Percentiles rank a stretch among this genome's conserved stretches.
Conservation (phyloP, 1,140 invertebrate genomes). For the Diuraphis noxia region DNA sequence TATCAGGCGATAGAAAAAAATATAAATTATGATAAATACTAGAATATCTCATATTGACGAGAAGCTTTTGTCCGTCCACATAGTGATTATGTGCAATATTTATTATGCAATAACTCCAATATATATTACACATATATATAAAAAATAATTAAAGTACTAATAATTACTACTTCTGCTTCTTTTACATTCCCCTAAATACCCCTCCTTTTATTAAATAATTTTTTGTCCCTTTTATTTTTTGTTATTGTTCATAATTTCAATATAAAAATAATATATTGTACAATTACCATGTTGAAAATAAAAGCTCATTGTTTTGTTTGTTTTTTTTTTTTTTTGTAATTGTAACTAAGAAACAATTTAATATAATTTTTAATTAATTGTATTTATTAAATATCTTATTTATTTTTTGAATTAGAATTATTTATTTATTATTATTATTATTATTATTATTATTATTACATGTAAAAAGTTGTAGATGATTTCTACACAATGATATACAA, state of each 20-base stretch:
- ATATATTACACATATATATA: background rate
- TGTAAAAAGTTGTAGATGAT: constrained; percentile 45
- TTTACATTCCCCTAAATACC: constrained; percentile 35
- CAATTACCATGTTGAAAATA: constrained; percentile 46
- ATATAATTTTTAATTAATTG: constrained; percentile 37
- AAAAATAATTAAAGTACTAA: constrained; percentile 21
- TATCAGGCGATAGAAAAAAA: background rate
- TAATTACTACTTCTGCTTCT: constrained; percentile 42
- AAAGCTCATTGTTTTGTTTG: constrained; percentile 53
- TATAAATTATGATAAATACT: constrained; percentile 19
- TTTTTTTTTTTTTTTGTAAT: constrained; percentile 47
- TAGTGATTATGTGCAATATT: constrained; percentile 50
- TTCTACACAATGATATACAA: constrained; percentile 43
- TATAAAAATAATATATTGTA: background rate
- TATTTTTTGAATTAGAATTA: constrained; percentile 20
- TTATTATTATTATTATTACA: constrained; percentile 40
- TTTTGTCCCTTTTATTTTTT: background rate
- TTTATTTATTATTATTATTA: constrained; percentile 23
- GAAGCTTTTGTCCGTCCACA: constrained; percentile 50
- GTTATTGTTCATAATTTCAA: constrained; percentile 15
- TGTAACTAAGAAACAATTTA: constrained; percentile 2
- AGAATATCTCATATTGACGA: constrained; percentile 43
- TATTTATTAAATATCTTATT: constrained; percentile 35
- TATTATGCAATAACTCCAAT: constrained; percentile 41
- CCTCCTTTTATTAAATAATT: constrained; percentile 13